Base-by-base conservation (phyloP, 2,113 vertebrate genomes). In the Saguinus midas region DNA sequence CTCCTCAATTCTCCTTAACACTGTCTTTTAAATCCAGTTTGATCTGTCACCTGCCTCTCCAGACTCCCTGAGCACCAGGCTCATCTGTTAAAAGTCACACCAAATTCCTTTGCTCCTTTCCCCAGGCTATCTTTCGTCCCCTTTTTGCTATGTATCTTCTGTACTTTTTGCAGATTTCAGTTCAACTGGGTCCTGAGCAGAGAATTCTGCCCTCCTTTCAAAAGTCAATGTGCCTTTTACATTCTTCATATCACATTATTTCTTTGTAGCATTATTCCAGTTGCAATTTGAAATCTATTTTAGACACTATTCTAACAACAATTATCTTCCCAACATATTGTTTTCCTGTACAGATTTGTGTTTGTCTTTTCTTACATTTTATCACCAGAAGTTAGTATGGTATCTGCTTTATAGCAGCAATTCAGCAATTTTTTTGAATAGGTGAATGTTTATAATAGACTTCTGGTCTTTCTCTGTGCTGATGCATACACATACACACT, bases 261-360 rank as follows among this genome's bases (percentile, higher is more conserved):
- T 23, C 27, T 70, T 75, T 81, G n/a, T 55, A 50, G 5, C 29
- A 79, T 68, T 68, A 72, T 73, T 70, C 29, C 32, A 37, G 5
- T 66, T 85, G 48, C 9, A 82, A 21, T 93, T 78, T 95, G 37
- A 93, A 81, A 58, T 93, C 57, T 95, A 6, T 87, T 50, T 37
- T n/a, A 84, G 8, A 79, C 8, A 50, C 57, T 81, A 29, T 81
- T 91, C 48, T 84, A 45, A 68, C 29, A 95, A 27, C 61, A 21
- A 43, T 12, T 83, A 1, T 80, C 57, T 73, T 13, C 23, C 27
- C 27, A 58, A 5, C 40, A 27, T 25, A 70, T 61, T 29, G 40
- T 48, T 96, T 64, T 64, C 6, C 29, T 68, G 6, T 40, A 87
- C 8, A 12, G 64, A 10, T 40, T n/a, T 95, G 27, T 43, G 9